Percentiles rank a stretch among this genome's conserved stretches.
phyloP scores from a whole-genome alignment of 2,888 invertebrate species.

The Bruchidius siliquastri region DNA sequence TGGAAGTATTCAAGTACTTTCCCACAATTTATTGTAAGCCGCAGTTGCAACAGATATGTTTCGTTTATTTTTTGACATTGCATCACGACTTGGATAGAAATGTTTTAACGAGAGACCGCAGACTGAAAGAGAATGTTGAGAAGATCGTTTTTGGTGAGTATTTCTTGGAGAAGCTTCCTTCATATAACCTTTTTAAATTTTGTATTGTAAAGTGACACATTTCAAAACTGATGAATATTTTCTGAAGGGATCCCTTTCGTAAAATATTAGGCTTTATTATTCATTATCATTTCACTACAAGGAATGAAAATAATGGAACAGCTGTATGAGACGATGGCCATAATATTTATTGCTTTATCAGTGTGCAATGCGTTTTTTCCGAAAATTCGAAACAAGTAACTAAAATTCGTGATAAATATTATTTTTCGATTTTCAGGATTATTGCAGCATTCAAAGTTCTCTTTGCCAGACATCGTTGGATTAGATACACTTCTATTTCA shows the following conservation, averaged over 20 bases:
- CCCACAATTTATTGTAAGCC: constrained; percentile 32
- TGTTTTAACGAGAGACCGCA: constrained; percentile 14
- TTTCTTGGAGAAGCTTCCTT: too few species aligned
- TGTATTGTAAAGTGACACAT: too few species aligned
- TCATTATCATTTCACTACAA: too few species aligned
- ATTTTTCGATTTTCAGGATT: constrained; percentile 29
- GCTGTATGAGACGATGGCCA: too few species aligned
- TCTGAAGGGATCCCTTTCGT: too few species aligned
- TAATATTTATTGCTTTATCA: too few species aligned
- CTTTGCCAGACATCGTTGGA: constrained; percentile 24
- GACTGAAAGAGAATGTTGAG: constrained; percentile 14
- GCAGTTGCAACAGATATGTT: constrained; percentile 27
- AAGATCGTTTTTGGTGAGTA: constrained; percentile 31
- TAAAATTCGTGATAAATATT: not conserved
- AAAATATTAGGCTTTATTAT: too few species aligned
- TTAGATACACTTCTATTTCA: constrained; percentile 20
- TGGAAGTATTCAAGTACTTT: constrained; percentile 31
- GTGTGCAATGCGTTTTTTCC: too few species aligned
- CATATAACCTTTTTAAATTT: too few species aligned
- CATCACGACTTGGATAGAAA: constrained; percentile 28
- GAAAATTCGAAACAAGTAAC: too few species aligned
- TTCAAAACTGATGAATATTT: too few species aligned
- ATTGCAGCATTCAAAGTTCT: constrained; percentile 27
- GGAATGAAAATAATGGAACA: too few species aligned
- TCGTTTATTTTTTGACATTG: constrained; percentile 35